Evolutionary conservation across 2,113 vertebrate species (phyloP), one percentile per base, ranked within the genome.

Genomic region (Grallaria varia): DNA sequence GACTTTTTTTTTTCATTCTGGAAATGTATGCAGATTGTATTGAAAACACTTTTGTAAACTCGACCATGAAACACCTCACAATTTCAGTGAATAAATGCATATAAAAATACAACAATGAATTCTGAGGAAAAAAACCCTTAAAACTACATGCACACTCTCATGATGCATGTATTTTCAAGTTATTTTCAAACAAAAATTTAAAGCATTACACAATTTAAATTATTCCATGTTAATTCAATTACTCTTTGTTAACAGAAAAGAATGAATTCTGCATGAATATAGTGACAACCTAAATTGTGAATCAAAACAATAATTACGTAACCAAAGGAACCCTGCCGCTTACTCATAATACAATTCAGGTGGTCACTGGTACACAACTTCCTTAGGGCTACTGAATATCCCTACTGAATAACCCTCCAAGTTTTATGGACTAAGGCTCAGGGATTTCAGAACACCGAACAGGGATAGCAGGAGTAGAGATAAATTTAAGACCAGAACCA

Each of bases 51-150:
- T 67, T 11, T 20, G 22, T 28, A 64, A 64, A 35, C 11, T 60
- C 20, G 14, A 2, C 63, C 1, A 0, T 35, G 14, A 82, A 90
- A 76, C 0, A 0, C 14, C 16, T 44, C 39, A 14, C 3, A 24
- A 47, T 86, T 58, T 45, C 44, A 12, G 40, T 20, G 10, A 89
- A 73, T 56, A 93, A 83, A 37, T 31, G 6, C 44, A 69, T 85
- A 74, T 28, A 37, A 84, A 89, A 73, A 80, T 28, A 42, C 15
- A 72, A 8, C 12, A 84, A 55, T 31, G 7, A 59, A 52, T 68
- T 71, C 30, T 6, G 2, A 64, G 62, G 72, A 33, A 9, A 77
- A 60, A n/a, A 84, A 8, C 10, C 37, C 10, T 66, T 74, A 35
- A 63, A 77, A 16, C n/a, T 55, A 62, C 14, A 42, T 22, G 16